Evolutionary conservation across 1,140 invertebrate species (phyloP).

Genomic region (Elymnias hypermnestra): DNA sequence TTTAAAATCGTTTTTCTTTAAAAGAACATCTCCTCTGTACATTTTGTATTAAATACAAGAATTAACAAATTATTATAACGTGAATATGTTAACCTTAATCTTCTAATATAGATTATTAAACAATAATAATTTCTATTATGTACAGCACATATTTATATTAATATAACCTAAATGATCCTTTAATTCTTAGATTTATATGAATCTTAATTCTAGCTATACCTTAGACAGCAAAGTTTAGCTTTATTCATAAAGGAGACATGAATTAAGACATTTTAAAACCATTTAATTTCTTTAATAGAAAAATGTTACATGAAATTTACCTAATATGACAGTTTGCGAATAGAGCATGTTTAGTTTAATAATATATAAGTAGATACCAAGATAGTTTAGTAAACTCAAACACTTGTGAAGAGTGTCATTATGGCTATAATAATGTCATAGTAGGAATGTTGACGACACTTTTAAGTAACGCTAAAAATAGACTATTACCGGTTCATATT

Average conservation of each 20-base stretch:
- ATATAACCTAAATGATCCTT: slow-evolving; percentile 15
- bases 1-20: slow-evolving; percentile 19
- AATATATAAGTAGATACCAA: too few relatives aligned
- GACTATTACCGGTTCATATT: too few relatives aligned
- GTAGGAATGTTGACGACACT: too few relatives aligned
- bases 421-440: too few relatives aligned
- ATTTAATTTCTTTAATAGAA: slow-evolving; percentile 1
- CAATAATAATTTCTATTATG: slow-evolving; percentile 21
- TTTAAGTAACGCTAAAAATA: too few relatives aligned
- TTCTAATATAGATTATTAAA: slow-evolving; percentile 15
- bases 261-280: slow-evolving; percentile 2
- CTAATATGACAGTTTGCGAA: too few relatives aligned
- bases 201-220: slow-evolving; percentile 14
- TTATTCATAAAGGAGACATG: slow-evolving; percentile 3
- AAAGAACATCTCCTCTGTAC: slow-evolving; percentile 33
- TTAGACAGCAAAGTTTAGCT: slow-evolving; percentile 3
- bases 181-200: slow-evolving; percentile 17
- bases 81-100: slow-evolving; percentile 14
- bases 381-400: too few relatives aligned
- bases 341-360: too few relatives aligned
- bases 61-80: slow-evolving; percentile 19
- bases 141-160: slow-evolving; percentile 12
- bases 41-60: slow-evolving; percentile 40
- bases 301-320: too few relatives aligned
- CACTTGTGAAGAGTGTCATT: too few relatives aligned